phyloP scores from a whole-genome alignment of 2,888 invertebrate species.

The Hedya salicella region DNA sequence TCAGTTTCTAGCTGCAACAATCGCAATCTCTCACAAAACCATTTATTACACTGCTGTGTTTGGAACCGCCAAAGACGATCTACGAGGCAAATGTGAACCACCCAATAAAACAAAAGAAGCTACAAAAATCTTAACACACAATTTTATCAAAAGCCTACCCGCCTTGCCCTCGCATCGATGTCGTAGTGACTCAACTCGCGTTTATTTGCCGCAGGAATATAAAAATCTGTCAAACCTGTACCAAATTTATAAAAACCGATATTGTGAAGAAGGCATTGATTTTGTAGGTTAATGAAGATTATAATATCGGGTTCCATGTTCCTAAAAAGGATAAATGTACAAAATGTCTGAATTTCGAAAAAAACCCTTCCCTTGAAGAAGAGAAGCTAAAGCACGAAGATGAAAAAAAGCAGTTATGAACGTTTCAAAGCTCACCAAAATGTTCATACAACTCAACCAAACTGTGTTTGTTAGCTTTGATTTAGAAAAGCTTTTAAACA shows the following conservation, averaged over 20 bases:
- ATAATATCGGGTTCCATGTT: conserved; percentile 1
- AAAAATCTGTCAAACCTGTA: conserved; percentile 13
- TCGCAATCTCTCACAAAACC: neutral
- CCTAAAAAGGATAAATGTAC: conserved; percentile 17
- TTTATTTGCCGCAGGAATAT: conserved; percentile 5
- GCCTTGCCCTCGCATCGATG: conserved; percentile 5
- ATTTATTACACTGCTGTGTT: no score
- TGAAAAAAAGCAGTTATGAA: neutral
- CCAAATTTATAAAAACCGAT: neutral
- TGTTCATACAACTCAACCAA: neutral
- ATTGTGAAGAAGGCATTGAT: neutral
- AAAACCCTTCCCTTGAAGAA: no score
- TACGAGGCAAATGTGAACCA: no score
- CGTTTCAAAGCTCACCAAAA: conserved; percentile 3
- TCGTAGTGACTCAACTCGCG: neutral
- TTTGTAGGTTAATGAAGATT: neutral
- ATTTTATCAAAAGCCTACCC: conserved; percentile 8
- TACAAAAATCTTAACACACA: conserved; percentile 1
- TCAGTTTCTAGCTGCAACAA: conserved; percentile 4
- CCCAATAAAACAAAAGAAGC: neutral
- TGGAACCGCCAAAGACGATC: no score
- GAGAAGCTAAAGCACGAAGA: neutral
- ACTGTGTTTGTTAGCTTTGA: neutral
- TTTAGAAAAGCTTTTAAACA: conserved; percentile 5
- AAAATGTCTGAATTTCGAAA: conserved; percentile 7